Percentiles rank a stretch among this genome's conserved stretches.
These are phyloP conservation scores for Saguinus midas DNA, from an alignment of 2,113 vertebrate genomes.

Conservation along the genomic window DNA sequence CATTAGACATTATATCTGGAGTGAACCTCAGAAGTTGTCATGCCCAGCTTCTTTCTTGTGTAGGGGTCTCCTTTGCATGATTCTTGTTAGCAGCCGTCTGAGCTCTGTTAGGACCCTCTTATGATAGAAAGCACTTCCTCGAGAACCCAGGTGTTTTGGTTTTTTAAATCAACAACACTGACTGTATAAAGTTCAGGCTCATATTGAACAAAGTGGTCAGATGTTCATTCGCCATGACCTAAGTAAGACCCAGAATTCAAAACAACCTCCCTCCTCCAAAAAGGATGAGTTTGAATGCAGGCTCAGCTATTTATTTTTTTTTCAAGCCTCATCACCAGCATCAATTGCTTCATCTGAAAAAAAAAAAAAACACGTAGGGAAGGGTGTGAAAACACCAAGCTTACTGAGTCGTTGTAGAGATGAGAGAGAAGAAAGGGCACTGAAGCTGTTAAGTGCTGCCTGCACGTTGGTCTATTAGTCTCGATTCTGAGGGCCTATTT, in stretches of 20 bases:
- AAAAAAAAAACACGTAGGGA: neutral
- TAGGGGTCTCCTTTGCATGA: neutral
- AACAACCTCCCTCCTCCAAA: neutral
- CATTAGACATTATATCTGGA: accelerated
- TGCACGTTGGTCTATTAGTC: neutral
- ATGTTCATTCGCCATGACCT: neutral
- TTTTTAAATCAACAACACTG: neutral
- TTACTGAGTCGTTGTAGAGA: neutral
- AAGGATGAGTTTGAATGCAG: neutral
- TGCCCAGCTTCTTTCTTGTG: neutral
- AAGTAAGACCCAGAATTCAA: neutral
- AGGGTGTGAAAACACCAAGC: neutral
- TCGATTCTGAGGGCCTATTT: neutral
- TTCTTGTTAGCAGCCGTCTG: neutral
- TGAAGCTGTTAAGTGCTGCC: neutral
- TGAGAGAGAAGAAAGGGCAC: neutral
- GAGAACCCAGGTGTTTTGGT: neutral
- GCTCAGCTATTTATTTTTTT: neutral
- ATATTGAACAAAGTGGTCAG: neutral
- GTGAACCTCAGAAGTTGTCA: neutral
- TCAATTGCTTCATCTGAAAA: neutral
- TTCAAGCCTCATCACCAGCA: neutral
- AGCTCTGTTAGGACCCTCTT: neutral
- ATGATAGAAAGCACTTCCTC: neutral
- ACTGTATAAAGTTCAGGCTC: neutral